Percentiles rank a stretch among this genome's conserved stretches.
Conservation (phyloP, 2,113 vertebrate species). For the Lasiurus borealis region DNA sequence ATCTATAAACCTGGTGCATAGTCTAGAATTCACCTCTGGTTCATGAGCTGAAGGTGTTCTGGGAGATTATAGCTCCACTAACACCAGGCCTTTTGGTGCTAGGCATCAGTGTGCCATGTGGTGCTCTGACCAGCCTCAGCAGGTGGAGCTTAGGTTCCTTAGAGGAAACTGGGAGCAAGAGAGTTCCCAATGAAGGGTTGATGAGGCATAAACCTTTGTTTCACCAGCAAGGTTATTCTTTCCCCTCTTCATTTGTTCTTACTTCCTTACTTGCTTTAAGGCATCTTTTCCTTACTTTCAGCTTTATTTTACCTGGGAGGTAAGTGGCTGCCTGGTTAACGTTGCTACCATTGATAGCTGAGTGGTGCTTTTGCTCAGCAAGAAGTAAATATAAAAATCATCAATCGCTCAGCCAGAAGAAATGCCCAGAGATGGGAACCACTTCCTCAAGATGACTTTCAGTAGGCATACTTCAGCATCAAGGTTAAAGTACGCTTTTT, state of each 20-base stretch:
- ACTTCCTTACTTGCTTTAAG: neutral
- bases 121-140: neutral
- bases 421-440: neutral
- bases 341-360: neutral
- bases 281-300: neutral
- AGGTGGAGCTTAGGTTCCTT: neutral
- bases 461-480: neutral
- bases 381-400: neutral
- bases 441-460: neutral
- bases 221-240: neutral
- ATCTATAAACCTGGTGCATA: neutral
- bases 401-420: neutral
- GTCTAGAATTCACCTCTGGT: conserved; percentile 89
- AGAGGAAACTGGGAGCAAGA: neutral
- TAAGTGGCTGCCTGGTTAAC: neutral
- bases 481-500: neutral
- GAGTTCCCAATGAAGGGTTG: neutral
- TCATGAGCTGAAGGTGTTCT: conserved; percentile 93
- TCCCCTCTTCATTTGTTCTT: neutral
- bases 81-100: conserved; percentile 88
- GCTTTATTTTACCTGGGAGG: neutral
- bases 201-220: neutral
- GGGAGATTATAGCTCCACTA: conserved; percentile 92
- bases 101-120: neutral
- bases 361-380: neutral